These are phyloP conservation scores for Micrastur ruficollis DNA, from an alignment of 2,797 vertebrate genomes.

Conservation along the genomic window DNA sequence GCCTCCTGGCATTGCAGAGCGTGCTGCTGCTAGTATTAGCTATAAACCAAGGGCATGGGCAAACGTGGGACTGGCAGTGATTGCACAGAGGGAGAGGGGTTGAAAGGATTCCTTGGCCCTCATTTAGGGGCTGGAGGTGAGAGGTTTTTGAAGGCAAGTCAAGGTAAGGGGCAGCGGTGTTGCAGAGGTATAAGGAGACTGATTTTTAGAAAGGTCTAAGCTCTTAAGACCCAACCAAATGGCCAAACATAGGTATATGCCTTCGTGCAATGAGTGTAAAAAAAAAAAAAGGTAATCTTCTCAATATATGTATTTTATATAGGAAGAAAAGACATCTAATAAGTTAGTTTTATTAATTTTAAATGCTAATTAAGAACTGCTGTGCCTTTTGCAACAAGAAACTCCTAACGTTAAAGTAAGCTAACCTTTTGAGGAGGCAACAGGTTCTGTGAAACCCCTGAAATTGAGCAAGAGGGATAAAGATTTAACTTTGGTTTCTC, in stretches of 20 bases:
- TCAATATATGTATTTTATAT: background rate
- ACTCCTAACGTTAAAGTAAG: background rate
- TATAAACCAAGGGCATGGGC: background rate
- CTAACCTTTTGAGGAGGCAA: background rate
- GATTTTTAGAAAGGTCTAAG: background rate
- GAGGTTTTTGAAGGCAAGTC: background rate
- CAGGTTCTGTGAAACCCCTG: background rate
- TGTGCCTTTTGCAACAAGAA: background rate
- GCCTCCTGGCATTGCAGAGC: background rate
- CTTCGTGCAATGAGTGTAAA: background rate
- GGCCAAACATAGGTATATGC: too few relatives aligned
- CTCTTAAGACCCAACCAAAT: background rate
- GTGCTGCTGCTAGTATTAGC: accelerated
- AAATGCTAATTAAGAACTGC: background rate
- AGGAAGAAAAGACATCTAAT: accelerated
- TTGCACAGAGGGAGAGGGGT: background rate
- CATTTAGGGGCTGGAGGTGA: background rate
- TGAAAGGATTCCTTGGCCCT: background rate
- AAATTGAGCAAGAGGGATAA: background rate
- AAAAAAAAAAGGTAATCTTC: background rate
- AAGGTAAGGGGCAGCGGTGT: background rate
- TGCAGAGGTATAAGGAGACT: background rate
- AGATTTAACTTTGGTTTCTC: background rate
- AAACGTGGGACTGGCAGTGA: background rate
- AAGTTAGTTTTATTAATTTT: background rate